These are phyloP conservation scores for Corythaeola cristata DNA, from an alignment of 2,113 vertebrate species.

Conservation along the genomic window DNA sequence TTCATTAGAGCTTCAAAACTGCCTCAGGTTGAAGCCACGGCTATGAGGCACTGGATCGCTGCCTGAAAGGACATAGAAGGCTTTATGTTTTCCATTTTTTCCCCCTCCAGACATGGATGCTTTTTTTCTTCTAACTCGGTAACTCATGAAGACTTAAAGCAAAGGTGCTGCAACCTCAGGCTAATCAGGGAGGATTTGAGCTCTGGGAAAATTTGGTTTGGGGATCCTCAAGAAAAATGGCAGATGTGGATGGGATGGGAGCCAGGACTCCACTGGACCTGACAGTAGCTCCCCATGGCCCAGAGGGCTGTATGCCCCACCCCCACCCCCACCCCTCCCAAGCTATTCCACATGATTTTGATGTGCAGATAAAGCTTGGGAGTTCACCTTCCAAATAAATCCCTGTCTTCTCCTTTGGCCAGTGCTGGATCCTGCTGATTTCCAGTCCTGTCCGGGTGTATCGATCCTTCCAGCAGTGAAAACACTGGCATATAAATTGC, in stretches of 20 bases:
- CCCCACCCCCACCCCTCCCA: too few relatives aligned
- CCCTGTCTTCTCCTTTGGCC: background rate
- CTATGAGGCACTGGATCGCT: background rate
- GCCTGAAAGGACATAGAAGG: background rate
- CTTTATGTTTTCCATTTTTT: background rate
- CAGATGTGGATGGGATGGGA: background rate
- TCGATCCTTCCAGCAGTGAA: conserved; percentile 13
- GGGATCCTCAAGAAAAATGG: background rate
- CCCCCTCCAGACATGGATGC: background rate
- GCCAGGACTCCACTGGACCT: background rate
- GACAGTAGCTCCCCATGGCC: too few relatives aligned
- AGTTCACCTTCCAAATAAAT: background rate
- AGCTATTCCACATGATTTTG: background rate
- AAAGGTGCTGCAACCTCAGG: background rate
- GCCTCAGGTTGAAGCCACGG: background rate
- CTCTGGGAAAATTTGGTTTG: background rate
- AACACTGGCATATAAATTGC: background rate
- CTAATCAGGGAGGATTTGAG: rapidly evolving
- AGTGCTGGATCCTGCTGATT: background rate
- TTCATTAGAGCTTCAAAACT: background rate
- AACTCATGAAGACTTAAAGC: background rate
- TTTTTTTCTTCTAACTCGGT: background rate
- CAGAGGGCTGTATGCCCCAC: background rate
- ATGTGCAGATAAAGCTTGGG: background rate
- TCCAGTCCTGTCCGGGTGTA: background rate